Base-by-base conservation (phyloP, 2,888 invertebrate genomes). In the Cantharis flavilabris region DNA sequence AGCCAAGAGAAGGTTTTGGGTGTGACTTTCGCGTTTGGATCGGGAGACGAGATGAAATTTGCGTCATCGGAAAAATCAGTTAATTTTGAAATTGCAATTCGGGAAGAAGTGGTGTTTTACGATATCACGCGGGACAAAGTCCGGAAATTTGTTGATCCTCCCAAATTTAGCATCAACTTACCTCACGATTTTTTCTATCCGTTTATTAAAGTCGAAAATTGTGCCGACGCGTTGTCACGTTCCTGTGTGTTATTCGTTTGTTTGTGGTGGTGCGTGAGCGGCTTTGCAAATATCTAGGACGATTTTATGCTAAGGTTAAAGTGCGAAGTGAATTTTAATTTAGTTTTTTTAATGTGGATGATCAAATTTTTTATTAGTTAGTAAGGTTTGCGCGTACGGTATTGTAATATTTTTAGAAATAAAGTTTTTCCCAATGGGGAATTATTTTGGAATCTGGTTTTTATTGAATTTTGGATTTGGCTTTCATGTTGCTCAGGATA, bases 151-250 rank as follows among this genome's bases (percentile, higher is more conserved):
- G 90, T 91, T 2, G 90, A 90, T 79, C 89, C 90, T 63, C 92
- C 92, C 3, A 88, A 89, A 49, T 88, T 92, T 72, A 88, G 90
- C 73, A 89, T 91, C 70, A 89, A 89, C 81, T 86, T 92, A 70
- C 92, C 92, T 1, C 87, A 90, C 77, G 92, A 92, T 85, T 93
- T 93, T 86, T 93, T 92, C 86, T 92, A 93, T 84, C 93, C 93
- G 1, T 91, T 91, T 81, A 82, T 88, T 62, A 86, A 85, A 83
- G 75, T 87, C 23, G 83, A 84, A 69, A 86, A 84, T 77, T 18
- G 14, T n/a, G 71, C 70, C 64, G 62, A 33, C 62, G 26, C 30
- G n/a, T 10, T 30, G 64, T n/a, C 28, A 18, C 64, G 70, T 28
- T 62, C n/a, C 10, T 20, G 28, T 18, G 7, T 70, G 30, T 62